phyloP scores from a whole-genome alignment of 53 echinoderm and acorn worm species.

The Stichopus horrens region DNA sequence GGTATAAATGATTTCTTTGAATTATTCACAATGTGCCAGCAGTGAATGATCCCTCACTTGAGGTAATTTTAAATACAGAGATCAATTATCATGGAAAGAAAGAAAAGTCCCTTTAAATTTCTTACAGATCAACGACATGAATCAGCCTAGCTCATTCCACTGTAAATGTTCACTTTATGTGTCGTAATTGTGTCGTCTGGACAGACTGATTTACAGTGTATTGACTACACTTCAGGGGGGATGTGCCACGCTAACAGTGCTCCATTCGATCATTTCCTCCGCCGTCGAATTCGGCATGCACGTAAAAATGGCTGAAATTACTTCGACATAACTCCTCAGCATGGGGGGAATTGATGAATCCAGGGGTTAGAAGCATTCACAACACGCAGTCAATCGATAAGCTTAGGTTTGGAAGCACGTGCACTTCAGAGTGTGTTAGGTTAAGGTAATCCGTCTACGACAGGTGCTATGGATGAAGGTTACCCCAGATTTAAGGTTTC shows the following conservation, averaged over 20 bases:
- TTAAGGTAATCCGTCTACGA: too few relatives aligned
- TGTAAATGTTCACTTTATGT: conserved; percentile 20
- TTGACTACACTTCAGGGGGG: not conserved
- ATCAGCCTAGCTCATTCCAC: not conserved
- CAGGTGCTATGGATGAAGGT: too few relatives aligned
- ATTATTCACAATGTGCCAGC: too few relatives aligned
- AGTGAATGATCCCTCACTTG: too few relatives aligned
- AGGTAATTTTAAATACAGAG: too few relatives aligned
- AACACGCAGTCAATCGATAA: not conserved
- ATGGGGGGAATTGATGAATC: conserved; percentile 8
- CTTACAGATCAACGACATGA: not conserved
- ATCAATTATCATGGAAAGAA: too few relatives aligned
- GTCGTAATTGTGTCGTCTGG: not conserved
- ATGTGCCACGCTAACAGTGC: not conserved
- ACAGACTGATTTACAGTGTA: not conserved
- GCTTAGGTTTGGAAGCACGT: too few relatives aligned
- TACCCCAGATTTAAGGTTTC: too few relatives aligned
- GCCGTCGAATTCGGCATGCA: conserved; percentile 7
- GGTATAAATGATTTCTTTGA: too few relatives aligned
- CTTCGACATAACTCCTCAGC: conserved; percentile 35
- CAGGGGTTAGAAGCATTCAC: not conserved
- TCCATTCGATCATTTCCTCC: not conserved
- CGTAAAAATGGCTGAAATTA: conserved; percentile 23
- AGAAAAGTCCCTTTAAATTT: too few relatives aligned
- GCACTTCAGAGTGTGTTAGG: too few relatives aligned